Evolutionary conservation across 2,888 invertebrate species (phyloP), one percentile per base, ranked within the genome.

Genomic region (Seladonia tumulorum): DNA sequence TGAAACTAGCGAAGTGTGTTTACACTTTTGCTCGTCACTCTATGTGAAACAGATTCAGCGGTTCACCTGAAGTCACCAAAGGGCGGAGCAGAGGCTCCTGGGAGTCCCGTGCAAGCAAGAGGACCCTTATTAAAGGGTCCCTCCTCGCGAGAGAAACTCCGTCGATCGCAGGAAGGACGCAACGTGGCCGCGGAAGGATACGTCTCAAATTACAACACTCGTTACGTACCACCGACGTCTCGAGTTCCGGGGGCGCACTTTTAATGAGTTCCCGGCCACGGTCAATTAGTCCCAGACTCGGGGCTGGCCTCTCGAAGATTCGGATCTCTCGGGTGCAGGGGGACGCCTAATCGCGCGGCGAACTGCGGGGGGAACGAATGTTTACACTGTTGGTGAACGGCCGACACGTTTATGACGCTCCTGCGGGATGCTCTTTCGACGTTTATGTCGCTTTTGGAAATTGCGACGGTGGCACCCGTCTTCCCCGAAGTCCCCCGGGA

Each of bases 251-350:
- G 87, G 86, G 87, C 83, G 87, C 89, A 90, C 90, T 91, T 92
- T 92, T 93, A 93, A 93, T 92, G 93, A 93, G 93, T 93, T 92
- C 91, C 86, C 88, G 78, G 89, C 88, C 90, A 90, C 91, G 92
- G 92, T 93, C 93, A 93, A 45, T 45, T 29, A 35, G 22, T 39
- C 60, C 45, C 29, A 35, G 25, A 29, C 72, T 45, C 29, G 60
- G 71, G 71, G 82, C 53, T 78, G 16, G 81, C 42, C 68, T 29
- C 29, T 25, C 35, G 5, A 66, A 68, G 76, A 76, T 76, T 66
- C 76, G 68, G 49, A 77, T 77, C 68, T 77, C 53, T n/a, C 82
- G 82, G 71, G 83, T 82, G 81, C 85, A 82, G 70, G 60, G 79
- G 53, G 73, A 57, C 76, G 79, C 35, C 42, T 66, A 35, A 35